A percentile compares a stretch with the other conserved stretches of the same genome.
Conservation (phyloP, 2,797 vertebrate species). For the Halcyon leucocephala region DNA sequence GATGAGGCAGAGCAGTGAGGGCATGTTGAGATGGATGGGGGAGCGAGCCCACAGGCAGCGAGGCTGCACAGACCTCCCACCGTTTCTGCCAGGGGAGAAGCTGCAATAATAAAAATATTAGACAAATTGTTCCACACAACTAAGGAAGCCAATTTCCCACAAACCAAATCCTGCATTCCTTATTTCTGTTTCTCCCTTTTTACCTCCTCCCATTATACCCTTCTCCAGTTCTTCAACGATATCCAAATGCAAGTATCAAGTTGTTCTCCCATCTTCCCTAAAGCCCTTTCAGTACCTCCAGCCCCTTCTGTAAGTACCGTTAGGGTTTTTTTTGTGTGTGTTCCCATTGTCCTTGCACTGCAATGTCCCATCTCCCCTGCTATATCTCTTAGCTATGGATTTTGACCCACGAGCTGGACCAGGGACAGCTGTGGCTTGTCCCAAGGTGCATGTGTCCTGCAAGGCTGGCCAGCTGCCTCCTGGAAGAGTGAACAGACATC, state of each 20-base stretch:
- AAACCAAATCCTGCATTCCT: neutral
- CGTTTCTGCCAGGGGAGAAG: neutral
- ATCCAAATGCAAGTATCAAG: neutral
- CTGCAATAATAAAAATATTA: neutral
- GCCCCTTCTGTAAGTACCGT: neutral
- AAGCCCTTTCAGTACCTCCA: neutral
- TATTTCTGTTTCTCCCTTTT: neutral
- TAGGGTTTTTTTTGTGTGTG: neutral
- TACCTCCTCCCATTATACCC: neutral
- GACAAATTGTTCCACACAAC: neutral
- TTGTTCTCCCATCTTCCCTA: neutral
- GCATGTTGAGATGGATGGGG: neutral
- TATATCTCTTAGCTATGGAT: accelerated
- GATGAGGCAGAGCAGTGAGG: neutral
- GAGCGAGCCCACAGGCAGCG: neutral
- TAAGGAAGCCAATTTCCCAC: neutral
- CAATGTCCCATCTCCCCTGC: neutral
- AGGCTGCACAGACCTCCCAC: neutral
- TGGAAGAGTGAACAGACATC: neutral
- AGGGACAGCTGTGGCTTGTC: neutral
- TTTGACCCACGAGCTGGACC: neutral
- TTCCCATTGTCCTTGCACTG: neutral
- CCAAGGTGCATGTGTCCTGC: neutral
- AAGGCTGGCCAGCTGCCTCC: neutral
- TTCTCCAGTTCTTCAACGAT: neutral